Conservation (phyloP, 2,888 invertebrate species). For the Drosophila maculinotata region DNA sequence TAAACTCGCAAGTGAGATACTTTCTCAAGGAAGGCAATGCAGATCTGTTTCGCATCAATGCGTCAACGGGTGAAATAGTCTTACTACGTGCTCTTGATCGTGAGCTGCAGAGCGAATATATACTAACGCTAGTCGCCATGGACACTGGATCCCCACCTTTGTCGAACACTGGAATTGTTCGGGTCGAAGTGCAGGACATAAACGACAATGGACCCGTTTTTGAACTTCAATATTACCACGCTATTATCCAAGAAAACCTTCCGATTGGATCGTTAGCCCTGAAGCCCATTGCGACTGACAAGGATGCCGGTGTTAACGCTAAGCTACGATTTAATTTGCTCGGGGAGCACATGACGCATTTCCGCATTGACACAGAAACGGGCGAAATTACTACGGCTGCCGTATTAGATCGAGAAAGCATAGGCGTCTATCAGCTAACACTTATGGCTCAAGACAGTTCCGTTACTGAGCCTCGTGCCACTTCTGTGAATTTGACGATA, state of each 20-base stretch:
- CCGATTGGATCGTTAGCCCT: conserved; percentile 92
- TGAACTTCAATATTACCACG: conserved; percentile 91
- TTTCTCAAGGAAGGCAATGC: conserved; percentile 97
- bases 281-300: conserved; percentile 92
- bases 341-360: conserved; percentile 92
- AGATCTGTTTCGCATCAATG: conserved; percentile 95
- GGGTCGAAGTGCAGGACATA: conserved; percentile 95
- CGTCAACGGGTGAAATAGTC: conserved; percentile 95
- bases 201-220: conserved; percentile 97
- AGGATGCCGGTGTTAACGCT: conserved; percentile 93
- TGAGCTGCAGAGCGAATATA: conserved; percentile 93
- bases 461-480: conserved; percentile 92
- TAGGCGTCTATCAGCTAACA: conserved; percentile 91
- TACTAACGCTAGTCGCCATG: conserved; percentile 95
- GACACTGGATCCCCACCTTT: conserved; percentile 97
- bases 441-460: conserved; percentile 96
- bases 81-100: conserved; percentile 93
- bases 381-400: conserved; percentile 92
- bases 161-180: conserved; percentile 96
- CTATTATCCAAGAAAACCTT: conserved; percentile 92
- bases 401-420: conserved; percentile 92
- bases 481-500: conserved; percentile 93
- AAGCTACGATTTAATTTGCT: conserved; percentile 93
- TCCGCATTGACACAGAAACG: conserved; percentile 91
- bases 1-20: conserved; percentile 95